These are phyloP conservation scores for Protaetia brevitarsis DNA, from an alignment of 1,140 invertebrate species.

Conservation along the genomic window DNA sequence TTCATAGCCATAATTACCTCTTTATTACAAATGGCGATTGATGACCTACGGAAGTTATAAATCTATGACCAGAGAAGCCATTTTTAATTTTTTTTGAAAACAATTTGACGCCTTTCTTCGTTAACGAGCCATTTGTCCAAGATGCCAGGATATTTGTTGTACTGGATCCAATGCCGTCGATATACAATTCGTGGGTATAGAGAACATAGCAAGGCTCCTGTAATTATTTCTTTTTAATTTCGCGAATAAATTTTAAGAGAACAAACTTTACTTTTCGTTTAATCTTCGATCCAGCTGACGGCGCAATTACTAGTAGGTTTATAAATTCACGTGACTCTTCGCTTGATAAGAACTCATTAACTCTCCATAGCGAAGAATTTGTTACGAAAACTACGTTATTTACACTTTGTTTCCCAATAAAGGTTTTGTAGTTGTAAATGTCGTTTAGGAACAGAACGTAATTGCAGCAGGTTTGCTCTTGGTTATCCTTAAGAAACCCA, in stretches of 20 bases:
- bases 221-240: neutral
- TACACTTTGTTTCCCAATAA: constrained; percentile 58
- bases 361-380: constrained; percentile 65
- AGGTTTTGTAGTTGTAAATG: constrained; percentile 53
- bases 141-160: constrained; percentile 60
- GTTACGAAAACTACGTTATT: constrained; percentile 63
- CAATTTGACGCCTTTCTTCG: constrained; percentile 58
- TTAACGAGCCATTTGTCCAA: constrained; percentile 61
- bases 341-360: constrained; percentile 62
- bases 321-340: constrained; percentile 60
- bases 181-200: constrained; percentile 67
- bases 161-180: constrained; percentile 65
- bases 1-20: constrained; percentile 50
- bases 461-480: constrained; percentile 54
- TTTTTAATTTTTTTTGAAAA: constrained; percentile 64
- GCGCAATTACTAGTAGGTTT: constrained; percentile 64
- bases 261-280: neutral
- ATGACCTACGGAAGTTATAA: constrained; percentile 61
- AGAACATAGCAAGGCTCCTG: constrained; percentile 65
- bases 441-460: constrained; percentile 65
- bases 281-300: constrained; percentile 28
- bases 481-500: constrained; percentile 30
- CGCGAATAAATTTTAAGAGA: neutral
- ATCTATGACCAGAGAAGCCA: constrained; percentile 69
- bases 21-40: constrained; percentile 69